Percentiles rank a stretch among this genome's conserved stretches.
These are phyloP conservation scores for Lophochroa leadbeateri DNA, from an alignment of 2,113 vertebrate genomes.

Conservation along the genomic window DNA sequence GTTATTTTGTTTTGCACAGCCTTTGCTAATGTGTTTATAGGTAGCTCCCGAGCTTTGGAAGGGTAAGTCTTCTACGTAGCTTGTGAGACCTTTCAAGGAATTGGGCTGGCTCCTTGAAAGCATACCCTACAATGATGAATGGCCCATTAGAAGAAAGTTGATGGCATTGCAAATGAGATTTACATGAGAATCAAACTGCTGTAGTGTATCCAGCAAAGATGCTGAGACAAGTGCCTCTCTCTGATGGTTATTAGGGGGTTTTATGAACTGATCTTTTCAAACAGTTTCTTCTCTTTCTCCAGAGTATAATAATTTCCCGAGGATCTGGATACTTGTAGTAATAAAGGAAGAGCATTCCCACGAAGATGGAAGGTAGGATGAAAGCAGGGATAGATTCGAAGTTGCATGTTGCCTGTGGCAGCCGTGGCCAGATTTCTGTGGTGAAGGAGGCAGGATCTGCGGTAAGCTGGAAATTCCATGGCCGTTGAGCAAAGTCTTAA, in stretches of 20 bases:
- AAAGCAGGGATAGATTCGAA: not conserved
- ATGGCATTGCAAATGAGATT: conserved; percentile 37
- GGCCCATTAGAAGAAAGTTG: conserved; percentile 45
- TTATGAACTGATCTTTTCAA: conserved; percentile 56
- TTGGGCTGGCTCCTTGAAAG: conserved; percentile 34
- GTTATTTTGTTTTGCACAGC: conserved; percentile 6
- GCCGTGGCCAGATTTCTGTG: not conserved
- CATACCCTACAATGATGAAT: conserved; percentile 31
- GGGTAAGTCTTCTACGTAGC: not conserved
- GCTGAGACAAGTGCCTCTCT: conserved; percentile 30
- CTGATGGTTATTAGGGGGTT: conserved; percentile 34
- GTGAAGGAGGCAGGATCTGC: not conserved
- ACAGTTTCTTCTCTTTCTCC: not conserved
- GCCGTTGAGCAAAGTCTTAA: not conserved
- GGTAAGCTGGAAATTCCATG: conserved; percentile 23
- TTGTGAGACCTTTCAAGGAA: not conserved
- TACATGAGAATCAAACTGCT: conserved; percentile 61
- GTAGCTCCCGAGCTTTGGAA: not conserved
- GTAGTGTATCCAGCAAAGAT: conserved; percentile 23
- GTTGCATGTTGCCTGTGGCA: not conserved
- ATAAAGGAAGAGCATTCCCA: not conserved
- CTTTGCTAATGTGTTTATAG: not conserved
- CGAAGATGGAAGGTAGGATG: not conserved
- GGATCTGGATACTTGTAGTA: not conserved
- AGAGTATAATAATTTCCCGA: not conserved